Evolutionary conservation across 2,797 vertebrate species (phyloP).

Genomic region (Parauchenoglanis ngamensis): DNA sequence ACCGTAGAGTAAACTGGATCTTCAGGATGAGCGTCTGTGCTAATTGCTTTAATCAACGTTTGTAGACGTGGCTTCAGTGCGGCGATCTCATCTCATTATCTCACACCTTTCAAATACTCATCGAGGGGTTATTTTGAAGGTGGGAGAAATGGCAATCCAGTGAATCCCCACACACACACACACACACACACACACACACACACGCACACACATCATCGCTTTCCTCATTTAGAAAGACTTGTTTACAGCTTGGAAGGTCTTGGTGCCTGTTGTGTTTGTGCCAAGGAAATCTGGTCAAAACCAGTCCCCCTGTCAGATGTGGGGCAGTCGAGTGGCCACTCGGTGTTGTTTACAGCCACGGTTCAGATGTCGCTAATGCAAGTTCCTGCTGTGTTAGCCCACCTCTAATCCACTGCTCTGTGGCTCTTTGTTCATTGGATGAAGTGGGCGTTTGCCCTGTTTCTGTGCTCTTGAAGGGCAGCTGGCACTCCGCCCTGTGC

Average conservation of each 20-base stretch:
- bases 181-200: too few species aligned
- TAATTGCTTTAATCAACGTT: not conserved
- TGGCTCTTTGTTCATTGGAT: not conserved
- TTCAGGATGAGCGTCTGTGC: not conserved
- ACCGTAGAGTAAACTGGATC: not conserved
- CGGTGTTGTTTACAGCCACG: not conserved
- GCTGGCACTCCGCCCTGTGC: not conserved
- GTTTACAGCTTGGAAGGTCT: slow-evolving; percentile 31
- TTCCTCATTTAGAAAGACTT: slow-evolving; percentile 40
- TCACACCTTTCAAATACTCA: not conserved
- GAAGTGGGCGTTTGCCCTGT: not conserved
- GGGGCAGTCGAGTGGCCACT: not conserved
- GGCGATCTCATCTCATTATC: not conserved
- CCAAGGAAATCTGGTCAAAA: slow-evolving; percentile 42
- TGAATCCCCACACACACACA: too few species aligned
- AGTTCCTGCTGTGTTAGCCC: not conserved
- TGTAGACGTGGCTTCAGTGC: not conserved
- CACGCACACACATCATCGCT: not conserved
- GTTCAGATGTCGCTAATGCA: not conserved
- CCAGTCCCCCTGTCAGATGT: not conserved
- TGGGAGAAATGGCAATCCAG: not conserved
- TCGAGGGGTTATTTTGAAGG: slow-evolving; percentile 1
- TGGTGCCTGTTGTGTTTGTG: not conserved
- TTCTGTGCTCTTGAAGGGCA: not conserved
- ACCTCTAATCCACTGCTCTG: not conserved